Evolutionary conservation across 2,113 vertebrate species (phyloP).

Genomic region (Fregata magnificens): DNA sequence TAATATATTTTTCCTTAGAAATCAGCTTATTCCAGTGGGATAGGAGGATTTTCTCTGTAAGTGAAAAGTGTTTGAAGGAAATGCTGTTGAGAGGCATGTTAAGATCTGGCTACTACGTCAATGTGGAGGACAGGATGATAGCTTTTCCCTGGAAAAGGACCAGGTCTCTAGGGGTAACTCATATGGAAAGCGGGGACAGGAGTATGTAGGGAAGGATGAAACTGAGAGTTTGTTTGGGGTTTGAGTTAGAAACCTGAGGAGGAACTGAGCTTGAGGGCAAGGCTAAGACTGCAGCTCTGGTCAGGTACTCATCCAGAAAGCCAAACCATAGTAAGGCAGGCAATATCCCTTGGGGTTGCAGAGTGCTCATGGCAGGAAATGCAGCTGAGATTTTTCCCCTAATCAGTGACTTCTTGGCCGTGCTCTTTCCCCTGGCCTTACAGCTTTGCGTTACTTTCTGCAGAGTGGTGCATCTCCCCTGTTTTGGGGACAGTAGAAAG

Average conservation of each 20-base stretch:
- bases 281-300: not conserved
- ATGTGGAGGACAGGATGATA: not conserved
- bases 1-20: not conserved
- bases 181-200: not conserved
- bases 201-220: not conserved
- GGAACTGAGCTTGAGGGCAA: not conserved
- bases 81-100: not conserved
- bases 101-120: not conserved
- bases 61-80: not conserved
- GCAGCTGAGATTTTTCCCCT: not conserved
- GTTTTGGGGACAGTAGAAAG: not conserved
- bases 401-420: not conserved
- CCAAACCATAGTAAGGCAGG: not conserved
- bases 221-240: not conserved
- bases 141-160: not conserved
- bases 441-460: not conserved
- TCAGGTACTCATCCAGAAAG: not conserved
- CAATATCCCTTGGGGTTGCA: not conserved
- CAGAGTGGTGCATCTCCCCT: not conserved
- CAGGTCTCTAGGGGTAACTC: not conserved
- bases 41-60: not conserved
- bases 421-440: not conserved
- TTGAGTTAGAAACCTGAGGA: not conserved
- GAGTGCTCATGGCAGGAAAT: not conserved
- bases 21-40: not conserved